These are phyloP conservation scores for Synanthedon tipuliformis DNA, from an alignment of 2,888 invertebrate genomes.

Conservation along the genomic window DNA sequence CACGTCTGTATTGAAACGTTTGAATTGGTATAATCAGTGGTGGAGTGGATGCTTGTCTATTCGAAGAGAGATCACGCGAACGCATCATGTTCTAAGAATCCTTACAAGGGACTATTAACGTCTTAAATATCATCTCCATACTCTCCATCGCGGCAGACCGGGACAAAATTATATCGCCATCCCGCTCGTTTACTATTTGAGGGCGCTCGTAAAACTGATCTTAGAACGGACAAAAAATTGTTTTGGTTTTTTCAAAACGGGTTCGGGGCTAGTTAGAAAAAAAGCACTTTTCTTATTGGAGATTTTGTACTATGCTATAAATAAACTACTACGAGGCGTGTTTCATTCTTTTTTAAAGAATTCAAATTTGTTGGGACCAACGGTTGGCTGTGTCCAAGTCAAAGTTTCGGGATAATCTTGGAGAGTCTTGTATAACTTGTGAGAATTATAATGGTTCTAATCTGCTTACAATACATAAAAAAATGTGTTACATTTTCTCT, in stretches of 20 bases:
- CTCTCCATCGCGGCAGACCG: constrained; percentile 27
- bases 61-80: constrained; percentile 10
- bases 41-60: background rate
- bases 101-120: constrained; percentile 41
- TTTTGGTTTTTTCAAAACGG: constrained; percentile 58
- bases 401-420: background rate
- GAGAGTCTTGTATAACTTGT: background rate
- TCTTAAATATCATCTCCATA: constrained; percentile 43
- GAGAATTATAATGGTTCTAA: background rate
- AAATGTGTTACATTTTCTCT: too few species aligned
- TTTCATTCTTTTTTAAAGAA: constrained; percentile 32
- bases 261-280: constrained; percentile 26
- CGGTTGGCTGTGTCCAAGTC: constrained; percentile 30
- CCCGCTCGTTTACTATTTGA: constrained; percentile 55
- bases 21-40: background rate
- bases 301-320: constrained; percentile 53
- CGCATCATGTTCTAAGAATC: constrained; percentile 41
- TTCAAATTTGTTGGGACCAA: constrained; percentile 49
- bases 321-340: constrained; percentile 47
- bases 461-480: too few species aligned
- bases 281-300: constrained; percentile 42
- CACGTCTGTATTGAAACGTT: background rate
- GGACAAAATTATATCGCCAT: constrained; percentile 15
- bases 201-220: constrained; percentile 63
- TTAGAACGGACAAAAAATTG: constrained; percentile 55